Percentiles rank a stretch among this genome's conserved stretches.
Evolutionary conservation across 2,797 vertebrate species (phyloP).

Genomic region (Iguana delicatissima): DNA sequence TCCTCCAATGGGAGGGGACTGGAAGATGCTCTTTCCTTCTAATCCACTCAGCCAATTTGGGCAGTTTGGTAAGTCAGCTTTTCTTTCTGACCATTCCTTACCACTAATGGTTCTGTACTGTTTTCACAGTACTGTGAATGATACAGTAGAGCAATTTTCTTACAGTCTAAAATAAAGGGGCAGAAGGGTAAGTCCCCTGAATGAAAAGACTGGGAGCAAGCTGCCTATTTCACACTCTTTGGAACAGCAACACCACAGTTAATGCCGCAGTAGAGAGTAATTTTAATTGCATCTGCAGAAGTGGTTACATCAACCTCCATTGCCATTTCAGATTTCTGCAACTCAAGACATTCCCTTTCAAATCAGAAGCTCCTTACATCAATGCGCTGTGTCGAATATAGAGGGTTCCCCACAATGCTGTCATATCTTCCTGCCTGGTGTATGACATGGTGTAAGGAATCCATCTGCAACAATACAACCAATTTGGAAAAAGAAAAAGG

Average conservation of each 20-base stretch:
- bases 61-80: conserved; percentile 1
- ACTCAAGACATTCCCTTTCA: conserved; percentile 24
- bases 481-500: background rate
- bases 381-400: conserved; percentile 87
- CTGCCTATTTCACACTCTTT: conserved; percentile 9
- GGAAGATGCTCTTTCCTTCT: conserved; percentile 26
- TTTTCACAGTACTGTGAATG: conserved; percentile 31
- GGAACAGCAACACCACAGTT: conserved; percentile 18
- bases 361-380: conserved; percentile 81
- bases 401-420: conserved; percentile 85
- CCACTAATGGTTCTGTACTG: background rate
- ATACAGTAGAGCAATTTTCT: conserved; percentile 14
- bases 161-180: background rate
- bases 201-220: conserved; percentile 2
- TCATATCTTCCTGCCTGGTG: conserved; percentile 91
- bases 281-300: conserved; percentile 24
- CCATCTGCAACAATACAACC: conserved; percentile 80
- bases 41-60: conserved; percentile 11
- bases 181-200: background rate
- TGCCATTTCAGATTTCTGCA: conserved; percentile 25
- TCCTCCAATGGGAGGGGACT: conserved; percentile 28
- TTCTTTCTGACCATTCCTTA: conserved; percentile 32
- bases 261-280: conserved; percentile 3
- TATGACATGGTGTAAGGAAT: conserved; percentile 92
- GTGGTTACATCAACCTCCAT: background rate